phyloP scores from a whole-genome alignment of 2,113 vertebrate species.

The Corythoichthys haematopterus region DNA sequence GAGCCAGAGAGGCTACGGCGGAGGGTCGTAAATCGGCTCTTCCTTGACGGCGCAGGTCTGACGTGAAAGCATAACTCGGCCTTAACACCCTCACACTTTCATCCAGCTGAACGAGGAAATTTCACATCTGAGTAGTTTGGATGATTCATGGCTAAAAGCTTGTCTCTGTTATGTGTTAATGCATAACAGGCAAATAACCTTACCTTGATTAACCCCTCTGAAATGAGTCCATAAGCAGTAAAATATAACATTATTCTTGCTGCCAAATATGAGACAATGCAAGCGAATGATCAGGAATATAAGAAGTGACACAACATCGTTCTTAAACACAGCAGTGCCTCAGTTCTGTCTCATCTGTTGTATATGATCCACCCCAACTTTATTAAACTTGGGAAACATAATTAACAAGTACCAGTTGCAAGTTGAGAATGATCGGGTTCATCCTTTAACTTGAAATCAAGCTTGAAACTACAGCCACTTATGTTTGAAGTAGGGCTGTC shows the following conservation, averaged over 20 bases:
- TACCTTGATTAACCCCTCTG: background rate
- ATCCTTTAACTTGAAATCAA: background rate
- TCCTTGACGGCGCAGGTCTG: no score
- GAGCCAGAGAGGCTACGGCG: no score
- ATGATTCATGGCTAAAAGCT: background rate
- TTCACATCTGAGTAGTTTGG: background rate
- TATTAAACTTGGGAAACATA: background rate
- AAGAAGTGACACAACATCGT: background rate
- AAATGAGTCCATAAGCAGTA: background rate
- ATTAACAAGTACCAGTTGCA: background rate
- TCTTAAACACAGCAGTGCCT: background rate
- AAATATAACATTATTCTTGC: background rate
- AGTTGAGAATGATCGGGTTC: background rate
- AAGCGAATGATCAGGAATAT: slow-evolving; percentile 1
- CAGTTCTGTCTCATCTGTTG: background rate
- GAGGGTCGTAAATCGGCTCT: no score
- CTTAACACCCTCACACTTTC: background rate
- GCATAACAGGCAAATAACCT: slow-evolving; percentile 1
- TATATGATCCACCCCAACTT: background rate
- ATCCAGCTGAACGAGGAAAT: background rate
- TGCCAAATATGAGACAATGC: slow-evolving; percentile 1
- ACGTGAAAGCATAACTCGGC: no score
- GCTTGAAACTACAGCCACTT: background rate
- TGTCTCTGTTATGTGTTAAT: background rate
- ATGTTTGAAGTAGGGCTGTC: no score